Evolutionary conservation across 2,113 vertebrate genomes (phyloP).

Genomic region (Onychostruthus taczanowskii): DNA sequence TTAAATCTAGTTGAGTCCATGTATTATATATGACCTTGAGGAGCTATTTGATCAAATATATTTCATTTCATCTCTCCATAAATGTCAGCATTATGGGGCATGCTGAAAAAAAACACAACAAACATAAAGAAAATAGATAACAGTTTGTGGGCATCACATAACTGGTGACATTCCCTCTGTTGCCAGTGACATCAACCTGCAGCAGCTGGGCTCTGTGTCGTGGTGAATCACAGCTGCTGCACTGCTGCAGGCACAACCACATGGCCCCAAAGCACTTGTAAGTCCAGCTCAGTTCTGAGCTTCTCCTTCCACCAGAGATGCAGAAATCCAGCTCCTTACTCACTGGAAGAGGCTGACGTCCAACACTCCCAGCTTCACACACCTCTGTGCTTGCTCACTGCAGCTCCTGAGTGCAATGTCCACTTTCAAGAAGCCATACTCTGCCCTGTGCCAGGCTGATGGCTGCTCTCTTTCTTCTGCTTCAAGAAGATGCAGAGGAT

Average conservation of each 20-base stretch:
- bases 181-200: neutral
- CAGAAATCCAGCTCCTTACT: neutral
- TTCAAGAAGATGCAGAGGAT: neutral
- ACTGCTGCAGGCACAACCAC: fast-evolving
- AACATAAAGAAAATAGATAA: neutral
- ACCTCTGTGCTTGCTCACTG: neutral
- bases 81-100: neutral
- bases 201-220: neutral
- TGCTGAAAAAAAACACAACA: neutral
- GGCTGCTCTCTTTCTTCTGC: neutral
- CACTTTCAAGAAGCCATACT: neutral
- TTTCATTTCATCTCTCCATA: neutral
- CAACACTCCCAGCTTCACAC: fast-evolving
- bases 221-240: neutral
- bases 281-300: neutral
- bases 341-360: fast-evolving
- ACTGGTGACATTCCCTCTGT: neutral
- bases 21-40: neutral
- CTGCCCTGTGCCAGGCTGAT: neutral
- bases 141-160: neutral
- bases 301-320: neutral
- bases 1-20: neutral
- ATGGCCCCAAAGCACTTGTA: neutral
- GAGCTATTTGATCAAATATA: neutral
- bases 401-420: fast-evolving